Evolutionary conservation across 1,140 invertebrate species (phyloP).

Genomic region (Apis mellifera): Amel_HAv3.1 CM009937.2:9103001-9103500

Average conservation of each 20-base stretch:
- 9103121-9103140: conserved; percentile 63
- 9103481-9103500: too few relatives aligned
- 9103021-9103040: conserved; percentile 66
- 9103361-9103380: conserved; percentile 22
- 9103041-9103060: conserved; percentile 78
- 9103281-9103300: conserved; percentile 47
- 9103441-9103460: neutral
- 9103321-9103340: conserved; percentile 27
- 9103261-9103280: conserved; percentile 44
- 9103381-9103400: neutral
- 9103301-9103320: neutral
- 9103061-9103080: conserved; percentile 80
- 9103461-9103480: too few relatives aligned
- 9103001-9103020: conserved; percentile 45
- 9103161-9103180: conserved; percentile 51
- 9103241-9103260: neutral
- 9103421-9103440: neutral
- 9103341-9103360: conserved; percentile 39
- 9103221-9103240: neutral
- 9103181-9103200: conserved; percentile 1
- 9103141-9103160: conserved; percentile 73
- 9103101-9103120: conserved; percentile 55
- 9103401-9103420: neutral
- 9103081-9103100: conserved; percentile 58
- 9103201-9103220: conserved; percentile 2